Evolutionary conservation across 2,113 vertebrate species (phyloP).

Genomic region (Xiphophorus maculatus): DNA sequence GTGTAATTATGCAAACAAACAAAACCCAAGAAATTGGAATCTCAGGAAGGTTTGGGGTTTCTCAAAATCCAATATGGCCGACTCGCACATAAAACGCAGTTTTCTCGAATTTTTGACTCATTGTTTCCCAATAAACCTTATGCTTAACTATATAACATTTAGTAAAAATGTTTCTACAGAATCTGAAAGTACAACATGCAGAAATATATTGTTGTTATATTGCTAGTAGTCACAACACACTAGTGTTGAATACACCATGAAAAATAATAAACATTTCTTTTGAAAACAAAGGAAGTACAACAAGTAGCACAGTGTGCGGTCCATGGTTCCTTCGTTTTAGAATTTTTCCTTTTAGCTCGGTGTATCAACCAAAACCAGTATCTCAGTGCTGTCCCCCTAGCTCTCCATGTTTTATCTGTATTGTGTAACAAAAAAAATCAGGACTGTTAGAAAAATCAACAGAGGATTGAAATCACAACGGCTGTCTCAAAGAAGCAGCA

Average conservation of each 20-base stretch:
- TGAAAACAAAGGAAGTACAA: background rate
- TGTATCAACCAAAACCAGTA: background rate
- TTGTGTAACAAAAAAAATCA: too few relatives aligned
- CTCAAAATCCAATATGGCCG: background rate
- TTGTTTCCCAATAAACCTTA: background rate
- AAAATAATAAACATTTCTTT: background rate
- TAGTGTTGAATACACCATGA: background rate
- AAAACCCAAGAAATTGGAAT: background rate
- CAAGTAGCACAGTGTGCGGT: background rate
- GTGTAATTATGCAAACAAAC: too few relatives aligned
- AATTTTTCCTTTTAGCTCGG: constrained; percentile 6
- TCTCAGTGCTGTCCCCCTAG: background rate
- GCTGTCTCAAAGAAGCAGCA: constrained; percentile 19
- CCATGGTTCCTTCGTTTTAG: background rate
- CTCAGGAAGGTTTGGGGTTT: background rate
- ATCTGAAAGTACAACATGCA: background rate
- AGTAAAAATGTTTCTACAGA: background rate
- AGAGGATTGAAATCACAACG: constrained; percentile 22
- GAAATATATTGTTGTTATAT: background rate
- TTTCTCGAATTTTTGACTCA: background rate
- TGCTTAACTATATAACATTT: background rate
- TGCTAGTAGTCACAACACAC: background rate
- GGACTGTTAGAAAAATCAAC: constrained; percentile 23
- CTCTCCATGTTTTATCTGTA: constrained; percentile 62
- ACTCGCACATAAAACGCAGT: background rate